Percentiles rank a stretch among this genome's conserved stretches.
Conservation (phyloP, 2,797 vertebrate species). For the Mus spretus region DNA sequence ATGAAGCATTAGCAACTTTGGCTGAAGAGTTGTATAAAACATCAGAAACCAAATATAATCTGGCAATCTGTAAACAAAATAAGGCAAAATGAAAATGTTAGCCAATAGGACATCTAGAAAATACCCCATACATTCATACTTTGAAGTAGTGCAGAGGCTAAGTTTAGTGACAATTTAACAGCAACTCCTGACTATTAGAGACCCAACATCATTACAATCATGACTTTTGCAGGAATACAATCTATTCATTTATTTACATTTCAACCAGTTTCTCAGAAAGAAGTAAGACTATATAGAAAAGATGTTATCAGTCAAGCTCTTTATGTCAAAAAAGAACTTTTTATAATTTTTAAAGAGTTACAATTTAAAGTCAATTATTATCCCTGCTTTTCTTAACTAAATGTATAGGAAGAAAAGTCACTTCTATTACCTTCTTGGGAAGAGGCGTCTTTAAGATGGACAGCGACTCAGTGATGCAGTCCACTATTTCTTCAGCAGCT, state of each 20-base stretch:
- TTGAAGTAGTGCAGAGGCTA: not conserved
- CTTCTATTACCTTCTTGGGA: conserved; percentile 95
- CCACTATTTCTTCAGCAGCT: conserved; percentile 99
- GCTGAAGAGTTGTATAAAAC: conserved; percentile 99
- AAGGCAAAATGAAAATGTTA: conserved; percentile 63
- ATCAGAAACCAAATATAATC: conserved; percentile 98
- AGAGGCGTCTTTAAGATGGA: conserved; percentile 99
- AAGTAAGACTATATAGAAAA: conserved; percentile 45
- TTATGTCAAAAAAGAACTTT: conserved; percentile 1
- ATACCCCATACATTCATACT: not conserved
- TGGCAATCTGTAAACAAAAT: conserved; percentile 93
- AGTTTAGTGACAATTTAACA: conserved; percentile 28
- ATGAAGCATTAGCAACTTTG: conserved; percentile 99
- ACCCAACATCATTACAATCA: conserved; percentile 18
- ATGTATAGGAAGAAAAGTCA: conserved; percentile 50
- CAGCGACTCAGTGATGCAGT: conserved; percentile 97
- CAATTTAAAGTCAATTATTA: not conserved
- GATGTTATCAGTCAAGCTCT: conserved; percentile 4
- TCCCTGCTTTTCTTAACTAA: conserved; percentile 5
- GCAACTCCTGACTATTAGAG: conserved; percentile 15
- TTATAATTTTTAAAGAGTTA: not conserved
- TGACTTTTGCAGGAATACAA: not conserved
- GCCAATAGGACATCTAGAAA: conserved; percentile 32
- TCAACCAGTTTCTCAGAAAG: conserved; percentile 31
- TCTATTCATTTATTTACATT: conserved; percentile 41